phyloP scores from a whole-genome alignment of 2,113 vertebrate species.

The Grammomys surdaster region DNA sequence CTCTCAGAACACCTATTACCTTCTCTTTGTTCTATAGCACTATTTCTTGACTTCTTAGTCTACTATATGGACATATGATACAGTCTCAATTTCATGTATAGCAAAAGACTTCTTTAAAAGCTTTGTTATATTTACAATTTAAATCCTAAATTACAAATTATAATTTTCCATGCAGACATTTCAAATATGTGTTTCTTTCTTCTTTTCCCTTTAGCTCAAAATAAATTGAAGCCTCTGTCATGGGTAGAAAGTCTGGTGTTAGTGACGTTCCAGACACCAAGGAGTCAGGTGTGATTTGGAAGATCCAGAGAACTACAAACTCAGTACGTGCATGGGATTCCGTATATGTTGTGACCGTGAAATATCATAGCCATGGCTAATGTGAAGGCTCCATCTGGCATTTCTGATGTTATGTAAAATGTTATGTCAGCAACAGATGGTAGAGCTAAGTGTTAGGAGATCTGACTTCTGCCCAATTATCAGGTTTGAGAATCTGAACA shows the following conservation, averaged over 20 bases:
- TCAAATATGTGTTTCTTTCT: neutral
- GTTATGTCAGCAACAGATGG: slow-evolving; percentile 87
- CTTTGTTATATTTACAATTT: neutral
- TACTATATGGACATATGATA: neutral
- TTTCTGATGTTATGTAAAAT: slow-evolving; percentile 82
- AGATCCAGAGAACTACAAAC: slow-evolving; percentile 65
- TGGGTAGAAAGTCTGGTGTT: neutral
- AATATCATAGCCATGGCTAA: slow-evolving; percentile 83
- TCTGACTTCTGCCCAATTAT: slow-evolving; percentile 83
- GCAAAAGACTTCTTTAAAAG: slow-evolving; percentile 24
- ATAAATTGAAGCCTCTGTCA: neutral
- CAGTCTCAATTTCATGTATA: neutral
- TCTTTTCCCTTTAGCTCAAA: neutral
- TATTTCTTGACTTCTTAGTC: neutral
- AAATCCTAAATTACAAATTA: slow-evolving; percentile 15
- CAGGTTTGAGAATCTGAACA: slow-evolving; percentile 82
- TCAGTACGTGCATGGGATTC: slow-evolving; percentile 74
- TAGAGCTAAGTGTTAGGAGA: slow-evolving; percentile 81
- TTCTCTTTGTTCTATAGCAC: slow-evolving; percentile 6
- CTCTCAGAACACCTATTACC: neutral
- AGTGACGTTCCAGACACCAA: slow-evolving; percentile 45
- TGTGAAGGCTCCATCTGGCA: slow-evolving; percentile 81
- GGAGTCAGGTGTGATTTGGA: slow-evolving; percentile 56
- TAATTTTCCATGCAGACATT: slow-evolving; percentile 39
- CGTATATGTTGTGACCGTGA: slow-evolving; percentile 79